These are phyloP conservation scores for Philereme transversata DNA, from an alignment of 2,888 invertebrate genomes.

Conservation along the genomic window DNA sequence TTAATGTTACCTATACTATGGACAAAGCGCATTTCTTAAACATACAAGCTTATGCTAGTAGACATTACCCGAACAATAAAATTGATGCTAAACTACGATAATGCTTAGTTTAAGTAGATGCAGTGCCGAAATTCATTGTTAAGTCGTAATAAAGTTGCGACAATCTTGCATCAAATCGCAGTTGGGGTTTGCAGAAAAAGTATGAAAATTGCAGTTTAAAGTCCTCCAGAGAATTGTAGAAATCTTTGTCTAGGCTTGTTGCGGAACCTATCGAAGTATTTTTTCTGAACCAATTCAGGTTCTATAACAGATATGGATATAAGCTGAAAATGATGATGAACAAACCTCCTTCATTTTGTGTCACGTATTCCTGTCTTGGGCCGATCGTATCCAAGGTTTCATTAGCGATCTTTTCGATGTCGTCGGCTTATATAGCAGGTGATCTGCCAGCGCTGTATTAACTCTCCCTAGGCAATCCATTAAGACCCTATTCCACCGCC, in stretches of 20 bases:
- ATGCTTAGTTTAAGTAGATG: slow-evolving; percentile 42
- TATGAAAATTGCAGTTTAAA: slow-evolving; percentile 27
- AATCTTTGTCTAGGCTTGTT: slow-evolving; percentile 1
- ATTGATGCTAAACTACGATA: slow-evolving; percentile 53
- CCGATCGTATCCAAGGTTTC: no score
- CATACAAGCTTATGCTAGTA: slow-evolving; percentile 4
- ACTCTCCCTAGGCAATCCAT: no score
- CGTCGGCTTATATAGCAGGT: no score
- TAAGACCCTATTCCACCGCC: no score
- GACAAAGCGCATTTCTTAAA: slow-evolving; percentile 2
- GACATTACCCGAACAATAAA: slow-evolving; percentile 51
- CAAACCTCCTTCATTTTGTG: no score
- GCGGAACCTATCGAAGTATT: background rate
- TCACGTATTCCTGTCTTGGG: no score
- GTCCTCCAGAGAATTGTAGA: slow-evolving; percentile 30
- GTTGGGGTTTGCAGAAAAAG: slow-evolving; percentile 35
- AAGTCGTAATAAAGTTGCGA: slow-evolving; percentile 52
- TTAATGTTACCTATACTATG: background rate
- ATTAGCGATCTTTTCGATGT: no score
- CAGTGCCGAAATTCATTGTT: slow-evolving; percentile 52
- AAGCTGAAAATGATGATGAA: no score
- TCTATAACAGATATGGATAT: no score
- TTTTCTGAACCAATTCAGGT: background rate
- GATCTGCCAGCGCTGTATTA: no score
- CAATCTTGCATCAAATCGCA: slow-evolving; percentile 46